These are phyloP conservation scores for Xestia xanthographa DNA, from an alignment of 2,888 invertebrate genomes.

Conservation along the genomic window DNA sequence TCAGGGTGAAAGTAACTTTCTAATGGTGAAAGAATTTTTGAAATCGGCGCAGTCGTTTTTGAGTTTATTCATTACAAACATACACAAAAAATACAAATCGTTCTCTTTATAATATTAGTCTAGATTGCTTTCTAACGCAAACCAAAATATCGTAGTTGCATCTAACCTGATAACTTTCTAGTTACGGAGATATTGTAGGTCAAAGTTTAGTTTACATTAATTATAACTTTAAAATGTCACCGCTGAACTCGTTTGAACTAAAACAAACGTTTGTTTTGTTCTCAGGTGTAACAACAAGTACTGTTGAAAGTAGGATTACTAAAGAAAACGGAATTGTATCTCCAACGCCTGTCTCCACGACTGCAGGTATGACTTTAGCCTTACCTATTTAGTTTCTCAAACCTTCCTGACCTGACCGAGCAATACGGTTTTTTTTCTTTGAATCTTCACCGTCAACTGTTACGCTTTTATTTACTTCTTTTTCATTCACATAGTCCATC, in stretches of 20 bases:
- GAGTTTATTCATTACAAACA: too few species aligned
- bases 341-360: slow-evolving; percentile 77
- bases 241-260: background rate
- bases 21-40: too few species aligned
- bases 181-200: too few species aligned
- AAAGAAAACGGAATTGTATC: slow-evolving; percentile 85
- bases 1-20: too few species aligned
- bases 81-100: too few species aligned
- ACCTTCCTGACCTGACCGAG: too few species aligned
- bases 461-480: background rate
- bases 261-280: slow-evolving; percentile 45
- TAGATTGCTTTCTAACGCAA: background rate
- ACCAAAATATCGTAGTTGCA: background rate
- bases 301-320: slow-evolving; percentile 78
- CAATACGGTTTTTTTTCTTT: background rate
- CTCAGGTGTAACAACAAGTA: slow-evolving; percentile 79
- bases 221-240: background rate
- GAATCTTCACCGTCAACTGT: background rate
- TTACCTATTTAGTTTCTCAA: background rate
- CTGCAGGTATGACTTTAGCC: slow-evolving; percentile 75
- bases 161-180: too few species aligned
- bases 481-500: background rate
- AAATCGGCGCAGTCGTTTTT: too few species aligned
- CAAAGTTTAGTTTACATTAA: too few species aligned
- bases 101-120: too few species aligned